Base-by-base conservation (phyloP, 2,113 vertebrate genomes). In the Platichthys flesus region DNA sequence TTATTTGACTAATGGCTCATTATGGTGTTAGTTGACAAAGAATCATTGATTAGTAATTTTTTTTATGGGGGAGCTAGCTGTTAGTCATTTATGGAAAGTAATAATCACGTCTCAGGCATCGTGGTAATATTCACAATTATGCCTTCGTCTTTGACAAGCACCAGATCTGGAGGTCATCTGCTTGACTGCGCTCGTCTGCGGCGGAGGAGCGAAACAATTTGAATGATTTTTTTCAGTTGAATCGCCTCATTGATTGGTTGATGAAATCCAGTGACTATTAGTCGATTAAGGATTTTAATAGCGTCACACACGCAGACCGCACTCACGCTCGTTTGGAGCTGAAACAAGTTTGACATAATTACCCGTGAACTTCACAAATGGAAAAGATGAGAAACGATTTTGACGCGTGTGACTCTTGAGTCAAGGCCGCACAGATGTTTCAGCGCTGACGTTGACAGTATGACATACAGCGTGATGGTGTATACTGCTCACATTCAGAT, bases 1-100 rank as follows among this genome's bases (percentile, higher is more conserved):
- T 74, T 42, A 47, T 71, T 67, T 42, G 61, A 67, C 54, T 70
- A 77, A 86, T 74, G 55, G 67, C 67, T 82, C 73, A 84, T 82
- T 68, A 75, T 65, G 58, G 42, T 55, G 28, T 67, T 52, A 61
- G 55, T 51, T 78, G 31, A 74, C 81, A 73, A 70, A 68, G 23
- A 69, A 59, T 61, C 26, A 72, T 65, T 24, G 45, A 72, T 79
- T 76, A 4, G 49, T 57, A n/a, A 54, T 66, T 64, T 80, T 79
- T 79, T 69, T 63, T 40, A 84, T 65, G 51, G 45, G 37, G 28
- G 28, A 67, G 54, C 28, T 28, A 21, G 28, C 69, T 75, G 45
- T 67, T 64, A 64, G 54, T 61, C 23, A 62, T 77, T 45, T 66
- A 72, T 68, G 60, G 61, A 69, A 83, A 63, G 40, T 67, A 62